A percentile compares a stretch with the other conserved stretches of the same genome.
Evolutionary conservation across 2,113 vertebrate species (phyloP).

Genomic region (Muntiacus reevesi): DNA sequence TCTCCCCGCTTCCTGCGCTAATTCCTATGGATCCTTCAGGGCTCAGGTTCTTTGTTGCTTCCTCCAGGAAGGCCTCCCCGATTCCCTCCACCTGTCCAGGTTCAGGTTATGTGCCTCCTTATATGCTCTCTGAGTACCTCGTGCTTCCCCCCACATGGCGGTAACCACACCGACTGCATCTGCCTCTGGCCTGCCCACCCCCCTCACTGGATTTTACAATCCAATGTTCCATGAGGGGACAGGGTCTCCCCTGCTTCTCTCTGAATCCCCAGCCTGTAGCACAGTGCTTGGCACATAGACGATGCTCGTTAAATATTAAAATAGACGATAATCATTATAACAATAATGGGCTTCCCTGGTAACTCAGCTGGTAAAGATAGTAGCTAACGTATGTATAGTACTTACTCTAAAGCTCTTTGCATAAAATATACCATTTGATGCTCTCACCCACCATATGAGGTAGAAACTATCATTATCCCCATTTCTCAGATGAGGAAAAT

Average conservation of each 20-base stretch:
- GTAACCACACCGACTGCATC: no score
- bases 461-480: background rate
- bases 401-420: background rate
- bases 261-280: background rate
- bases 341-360: background rate
- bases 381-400: fast-evolving
- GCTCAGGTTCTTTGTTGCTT: background rate
- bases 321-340: fast-evolving
- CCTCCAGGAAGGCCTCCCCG: background rate
- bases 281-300: background rate
- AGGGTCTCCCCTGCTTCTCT: background rate
- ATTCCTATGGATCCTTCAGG: background rate
- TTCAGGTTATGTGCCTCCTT: background rate
- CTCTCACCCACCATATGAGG: background rate
- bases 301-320: background rate
- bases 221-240: background rate
- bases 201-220: no score
- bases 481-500: background rate
- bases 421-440: background rate
- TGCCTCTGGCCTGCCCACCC: background rate
- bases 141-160: fast-evolving
- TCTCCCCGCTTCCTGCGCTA: background rate
- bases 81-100: background rate
- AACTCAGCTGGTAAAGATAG: background rate
- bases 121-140: background rate